Conservation (phyloP, 2,113 vertebrate genomes). For the Paracanthobrama guichenoti region DNA sequence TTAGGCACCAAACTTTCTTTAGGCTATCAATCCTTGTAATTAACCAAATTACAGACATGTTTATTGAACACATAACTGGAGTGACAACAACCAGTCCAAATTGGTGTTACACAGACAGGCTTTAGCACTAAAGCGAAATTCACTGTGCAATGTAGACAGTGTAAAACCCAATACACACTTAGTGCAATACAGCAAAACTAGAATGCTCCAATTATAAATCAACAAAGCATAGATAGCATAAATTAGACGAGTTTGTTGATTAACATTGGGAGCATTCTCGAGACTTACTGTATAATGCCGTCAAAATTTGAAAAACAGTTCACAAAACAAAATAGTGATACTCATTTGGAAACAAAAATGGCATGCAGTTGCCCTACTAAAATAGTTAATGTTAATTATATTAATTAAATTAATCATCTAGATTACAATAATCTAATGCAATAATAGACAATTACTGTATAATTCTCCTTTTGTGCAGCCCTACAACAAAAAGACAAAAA, state of each 20-base stretch:
- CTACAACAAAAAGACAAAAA: not conserved
- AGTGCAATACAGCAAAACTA: not conserved
- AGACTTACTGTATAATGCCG: not conserved
- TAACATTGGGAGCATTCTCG: not conserved
- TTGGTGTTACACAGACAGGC: not conserved
- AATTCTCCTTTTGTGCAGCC: not conserved
- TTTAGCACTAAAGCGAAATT: no score
- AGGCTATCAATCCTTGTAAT: no score
- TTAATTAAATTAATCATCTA: not conserved
- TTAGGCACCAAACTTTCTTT: no score
- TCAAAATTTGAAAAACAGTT: not conserved
- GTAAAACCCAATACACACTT: not conserved
- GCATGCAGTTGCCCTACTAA: not conserved
- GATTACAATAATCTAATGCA: not conserved
- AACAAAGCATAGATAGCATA: not conserved
- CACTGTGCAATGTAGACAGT: not conserved
- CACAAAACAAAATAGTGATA: not conserved
- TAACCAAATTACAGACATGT: not conserved
- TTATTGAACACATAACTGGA: not conserved
- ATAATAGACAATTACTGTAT: not conserved
- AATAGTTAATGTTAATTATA: not conserved
- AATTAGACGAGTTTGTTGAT: not conserved
- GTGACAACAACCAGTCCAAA: not conserved
- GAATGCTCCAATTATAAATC: not conserved
- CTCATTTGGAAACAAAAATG: not conserved